phyloP scores from a whole-genome alignment of 1,140 invertebrate species.

The Trichogramma pretiosum region DNA sequence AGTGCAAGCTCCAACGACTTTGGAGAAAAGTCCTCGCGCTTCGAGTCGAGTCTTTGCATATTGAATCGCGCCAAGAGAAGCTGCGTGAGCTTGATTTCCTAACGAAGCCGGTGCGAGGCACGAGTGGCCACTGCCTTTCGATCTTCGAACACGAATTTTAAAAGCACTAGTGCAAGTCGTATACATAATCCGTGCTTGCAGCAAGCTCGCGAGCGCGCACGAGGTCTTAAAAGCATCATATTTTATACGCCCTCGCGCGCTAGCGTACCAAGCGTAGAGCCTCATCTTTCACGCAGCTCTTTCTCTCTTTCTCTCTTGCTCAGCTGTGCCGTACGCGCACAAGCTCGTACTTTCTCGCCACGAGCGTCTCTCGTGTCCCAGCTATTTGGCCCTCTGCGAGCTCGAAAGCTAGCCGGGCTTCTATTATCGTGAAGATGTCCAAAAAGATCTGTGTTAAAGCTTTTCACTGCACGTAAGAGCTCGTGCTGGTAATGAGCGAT shows the following conservation, averaged over 20 bases:
- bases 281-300: slow-evolving; percentile 7
- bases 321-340: too few relatives aligned
- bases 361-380: neutral
- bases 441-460: neutral
- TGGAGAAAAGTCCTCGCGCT: too few relatives aligned
- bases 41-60: slow-evolving; percentile 32
- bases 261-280: neutral
- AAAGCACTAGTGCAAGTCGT: slow-evolving; percentile 26
- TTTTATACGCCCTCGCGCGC: slow-evolving; percentile 28
- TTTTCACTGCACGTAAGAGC: too few relatives aligned
- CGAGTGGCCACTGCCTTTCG: slow-evolving; percentile 20
- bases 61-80: slow-evolving; percentile 25
- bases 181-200: too few relatives aligned
- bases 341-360: too few relatives aligned
- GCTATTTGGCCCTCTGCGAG: neutral
- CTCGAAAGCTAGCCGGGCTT: neutral
- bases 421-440: slow-evolving; percentile 13
- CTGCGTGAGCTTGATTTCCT: slow-evolving; percentile 34
- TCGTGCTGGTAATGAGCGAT: too few relatives aligned
- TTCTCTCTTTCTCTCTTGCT: neutral
- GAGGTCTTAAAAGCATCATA: slow-evolving; percentile 39
- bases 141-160: slow-evolving; percentile 36
- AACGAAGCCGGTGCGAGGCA: too few relatives aligned
- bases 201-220: slow-evolving; percentile 7
- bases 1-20: too few relatives aligned